phyloP scores from a whole-genome alignment of 92 coral and sea anemone genomes.

The Palythoa grandiflora region DNA sequence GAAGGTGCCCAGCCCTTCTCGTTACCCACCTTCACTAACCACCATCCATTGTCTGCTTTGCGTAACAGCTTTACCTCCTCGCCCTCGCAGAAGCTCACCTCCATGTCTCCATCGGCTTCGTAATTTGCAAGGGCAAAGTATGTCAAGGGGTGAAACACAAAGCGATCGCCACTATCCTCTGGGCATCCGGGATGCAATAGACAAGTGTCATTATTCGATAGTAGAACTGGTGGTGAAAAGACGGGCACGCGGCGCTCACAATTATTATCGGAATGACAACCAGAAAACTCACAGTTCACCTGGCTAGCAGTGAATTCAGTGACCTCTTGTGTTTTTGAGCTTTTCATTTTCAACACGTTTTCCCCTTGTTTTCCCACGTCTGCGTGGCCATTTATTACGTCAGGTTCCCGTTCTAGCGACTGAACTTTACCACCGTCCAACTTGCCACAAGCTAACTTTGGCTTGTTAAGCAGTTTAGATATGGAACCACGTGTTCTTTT shows the following conservation, averaged over 20 bases:
- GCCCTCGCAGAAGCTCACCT: constrained; percentile 61
- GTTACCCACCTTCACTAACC: constrained; percentile 65
- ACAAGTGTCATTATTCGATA: constrained; percentile 19
- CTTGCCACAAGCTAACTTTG: not conserved
- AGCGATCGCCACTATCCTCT: not conserved
- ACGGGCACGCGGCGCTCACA: not conserved
- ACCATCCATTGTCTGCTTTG: constrained; percentile 74
- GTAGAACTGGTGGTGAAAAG: constrained; percentile 15
- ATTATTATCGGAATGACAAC: not conserved
- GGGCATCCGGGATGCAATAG: constrained; percentile 27
- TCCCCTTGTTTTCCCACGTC: not conserved
- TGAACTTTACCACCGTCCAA: not conserved
- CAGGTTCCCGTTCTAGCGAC: not conserved
- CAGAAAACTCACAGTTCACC: not conserved
- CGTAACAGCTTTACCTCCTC: constrained; percentile 67
- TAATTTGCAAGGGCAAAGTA: constrained; percentile 60
- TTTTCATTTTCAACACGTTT: not conserved
- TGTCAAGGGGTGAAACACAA: constrained; percentile 4
- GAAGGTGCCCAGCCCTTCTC: constrained; percentile 88
- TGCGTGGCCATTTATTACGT: not conserved
- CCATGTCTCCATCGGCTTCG: constrained; percentile 63
- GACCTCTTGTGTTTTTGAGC: not conserved
- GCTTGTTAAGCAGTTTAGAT: constrained; percentile 12
- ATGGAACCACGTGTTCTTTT: constrained; percentile 40
- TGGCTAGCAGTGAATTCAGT: not conserved